These are phyloP conservation scores for Amia ocellicauda DNA, from an alignment of 2,113 vertebrate species.

Conservation along the genomic window DNA sequence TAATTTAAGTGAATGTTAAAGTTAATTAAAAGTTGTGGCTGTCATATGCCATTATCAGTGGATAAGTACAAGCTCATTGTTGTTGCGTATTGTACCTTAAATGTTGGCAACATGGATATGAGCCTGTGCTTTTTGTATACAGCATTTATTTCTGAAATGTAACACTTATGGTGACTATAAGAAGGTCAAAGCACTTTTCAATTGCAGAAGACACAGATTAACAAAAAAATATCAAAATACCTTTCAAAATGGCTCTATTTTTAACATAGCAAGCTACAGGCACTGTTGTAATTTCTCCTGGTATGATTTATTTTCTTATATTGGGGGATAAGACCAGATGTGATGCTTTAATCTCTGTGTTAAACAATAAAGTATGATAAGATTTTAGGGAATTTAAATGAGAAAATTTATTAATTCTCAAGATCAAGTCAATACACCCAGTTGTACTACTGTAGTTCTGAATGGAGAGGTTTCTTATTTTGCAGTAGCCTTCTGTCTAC, in stretches of 20 bases:
- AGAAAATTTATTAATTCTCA: too few species aligned
- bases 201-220: too few species aligned
- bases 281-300: too few species aligned
- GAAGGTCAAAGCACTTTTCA: too few species aligned
- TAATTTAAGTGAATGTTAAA: too few species aligned
- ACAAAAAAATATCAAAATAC: neutral
- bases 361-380: conserved; percentile 1
- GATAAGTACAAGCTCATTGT: neutral
- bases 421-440: too few species aligned
- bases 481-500: too few species aligned
- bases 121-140: neutral
- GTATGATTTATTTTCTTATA: too few species aligned
- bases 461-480: too few species aligned
- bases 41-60: neutral
- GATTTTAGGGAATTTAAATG: too few species aligned
- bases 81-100: neutral
- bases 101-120: neutral
- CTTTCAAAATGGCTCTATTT: neutral
- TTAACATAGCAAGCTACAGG: too few species aligned
- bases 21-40: neutral
- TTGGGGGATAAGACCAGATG: neutral
- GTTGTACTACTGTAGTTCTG: too few species aligned
- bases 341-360: conserved; percentile 3
- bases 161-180: neutral
- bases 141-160: neutral